Evolutionary conservation across 2,888 invertebrate species (phyloP).

Genomic region (Rhaphigaster nebulosa): DNA sequence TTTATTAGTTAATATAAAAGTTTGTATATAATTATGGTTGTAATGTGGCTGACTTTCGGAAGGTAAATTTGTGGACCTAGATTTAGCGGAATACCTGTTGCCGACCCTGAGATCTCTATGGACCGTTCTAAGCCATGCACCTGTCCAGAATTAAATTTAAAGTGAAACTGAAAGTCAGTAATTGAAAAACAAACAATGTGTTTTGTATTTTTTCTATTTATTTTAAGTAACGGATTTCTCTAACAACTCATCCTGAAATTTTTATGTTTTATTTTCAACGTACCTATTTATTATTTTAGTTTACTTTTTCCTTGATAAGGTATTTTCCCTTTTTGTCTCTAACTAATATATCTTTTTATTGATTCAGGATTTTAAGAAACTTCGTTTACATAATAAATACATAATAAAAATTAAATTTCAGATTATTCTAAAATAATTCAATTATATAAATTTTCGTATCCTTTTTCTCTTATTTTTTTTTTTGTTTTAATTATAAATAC

Average conservation of each 20-base stretch:
- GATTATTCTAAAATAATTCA: no score
- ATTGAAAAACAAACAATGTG: background rate
- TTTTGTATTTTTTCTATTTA: background rate
- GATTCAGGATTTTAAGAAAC: no score
- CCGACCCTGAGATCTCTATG: conserved; percentile 8
- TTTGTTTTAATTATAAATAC: no score
- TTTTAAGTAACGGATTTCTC: background rate
- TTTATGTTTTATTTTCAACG: background rate
- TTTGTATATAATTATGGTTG: background rate
- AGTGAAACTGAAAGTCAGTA: conserved; percentile 1
- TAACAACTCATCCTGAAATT: background rate
- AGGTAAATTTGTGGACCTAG: conserved; percentile 31
- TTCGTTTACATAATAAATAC: no score
- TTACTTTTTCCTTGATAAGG: no score
- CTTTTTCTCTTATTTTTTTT: no score
- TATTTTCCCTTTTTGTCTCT: no score
- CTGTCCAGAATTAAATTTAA: background rate
- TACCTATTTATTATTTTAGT: background rate
- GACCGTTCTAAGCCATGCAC: conserved; percentile 19
- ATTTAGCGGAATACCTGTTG: conserved; percentile 45
- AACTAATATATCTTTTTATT: no score
- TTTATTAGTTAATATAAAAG: background rate
- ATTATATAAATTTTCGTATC: no score
- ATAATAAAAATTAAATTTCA: no score
- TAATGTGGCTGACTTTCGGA: background rate